Evolutionary conservation across 2,113 vertebrate genomes (phyloP).

Genomic region (Pachypanchax playfairii): DNA sequence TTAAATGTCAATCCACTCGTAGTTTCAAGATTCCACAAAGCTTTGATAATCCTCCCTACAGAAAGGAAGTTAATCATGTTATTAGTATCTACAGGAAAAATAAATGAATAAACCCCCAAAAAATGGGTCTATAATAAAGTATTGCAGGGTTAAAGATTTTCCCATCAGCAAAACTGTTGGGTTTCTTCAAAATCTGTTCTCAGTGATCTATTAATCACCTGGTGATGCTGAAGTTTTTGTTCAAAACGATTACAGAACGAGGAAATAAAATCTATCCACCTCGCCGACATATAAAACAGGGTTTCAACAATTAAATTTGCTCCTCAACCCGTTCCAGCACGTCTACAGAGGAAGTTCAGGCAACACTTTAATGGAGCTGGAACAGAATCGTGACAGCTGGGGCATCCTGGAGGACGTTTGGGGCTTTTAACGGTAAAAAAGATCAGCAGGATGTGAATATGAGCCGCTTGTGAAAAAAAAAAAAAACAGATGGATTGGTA

Average conservation of each 20-base stretch:
- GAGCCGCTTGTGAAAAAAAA: constrained; percentile 7
- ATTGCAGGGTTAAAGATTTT: neutral
- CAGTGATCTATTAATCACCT: constrained; percentile 43
- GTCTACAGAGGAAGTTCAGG: constrained; percentile 2
- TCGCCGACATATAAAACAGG: neutral
- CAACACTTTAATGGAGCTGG: neutral
- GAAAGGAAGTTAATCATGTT: constrained; percentile 29
- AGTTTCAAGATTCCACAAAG: constrained; percentile 9
- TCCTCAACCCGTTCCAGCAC: neutral
- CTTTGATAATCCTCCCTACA: neutral
- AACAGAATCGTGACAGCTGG: constrained; percentile 12
- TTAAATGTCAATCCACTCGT: constrained; percentile 5
- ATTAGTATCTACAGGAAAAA: constrained; percentile 13
- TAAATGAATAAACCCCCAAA: constrained; percentile 3
- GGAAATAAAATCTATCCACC: neutral
- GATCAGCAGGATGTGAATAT: constrained; percentile 13
- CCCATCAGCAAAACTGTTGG: neutral
- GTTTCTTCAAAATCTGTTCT: constrained; percentile 12
- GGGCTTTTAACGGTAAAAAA: constrained; percentile 13
- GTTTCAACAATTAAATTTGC: constrained; percentile 9
- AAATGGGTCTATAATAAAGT: neutral
- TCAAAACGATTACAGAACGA: constrained; percentile 14
- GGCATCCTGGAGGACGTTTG: neutral
- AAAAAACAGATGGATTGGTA: neutral
- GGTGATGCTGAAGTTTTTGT: constrained; percentile 19